phyloP scores from a whole-genome alignment of 2,113 vertebrate species.

The Piaya cayana region DNA sequence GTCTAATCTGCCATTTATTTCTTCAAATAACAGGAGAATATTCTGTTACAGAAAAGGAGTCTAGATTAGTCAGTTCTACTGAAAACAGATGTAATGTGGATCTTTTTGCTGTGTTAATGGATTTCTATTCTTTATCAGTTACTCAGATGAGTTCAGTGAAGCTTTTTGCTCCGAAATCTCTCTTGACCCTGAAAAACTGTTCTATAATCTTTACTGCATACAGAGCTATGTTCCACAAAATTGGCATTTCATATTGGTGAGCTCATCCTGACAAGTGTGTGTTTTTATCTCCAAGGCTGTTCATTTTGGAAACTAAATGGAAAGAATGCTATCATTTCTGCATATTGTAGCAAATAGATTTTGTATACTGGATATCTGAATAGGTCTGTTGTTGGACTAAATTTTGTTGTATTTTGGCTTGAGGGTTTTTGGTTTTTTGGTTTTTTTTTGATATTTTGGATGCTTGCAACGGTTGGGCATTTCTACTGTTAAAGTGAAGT shows the following conservation, averaged over 20 bases:
- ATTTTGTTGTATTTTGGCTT: not conserved
- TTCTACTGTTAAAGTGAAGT: not conserved
- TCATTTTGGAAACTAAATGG: slow-evolving; percentile 56
- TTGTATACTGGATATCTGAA: slow-evolving; percentile 18
- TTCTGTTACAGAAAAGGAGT: not conserved
- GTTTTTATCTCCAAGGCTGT: slow-evolving; percentile 51
- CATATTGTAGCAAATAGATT: not conserved
- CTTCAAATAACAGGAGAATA: not conserved
- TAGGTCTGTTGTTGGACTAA: slow-evolving; percentile 9
- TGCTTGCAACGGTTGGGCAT: not conserved
- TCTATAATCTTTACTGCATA: slow-evolving; percentile 20
- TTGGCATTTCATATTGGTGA: slow-evolving; percentile 48
- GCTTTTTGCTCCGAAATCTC: slow-evolving; percentile 23
- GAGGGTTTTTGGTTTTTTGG: too few species aligned
- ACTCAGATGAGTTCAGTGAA: not conserved
- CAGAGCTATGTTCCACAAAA: slow-evolving; percentile 40
- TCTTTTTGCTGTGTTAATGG: not conserved
- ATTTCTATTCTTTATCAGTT: not conserved
- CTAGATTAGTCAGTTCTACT: not conserved
- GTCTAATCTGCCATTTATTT: not conserved
- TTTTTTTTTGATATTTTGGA: not conserved
- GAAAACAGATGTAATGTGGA: not conserved
- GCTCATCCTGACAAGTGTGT: slow-evolving; percentile 50
- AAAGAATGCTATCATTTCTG: slow-evolving; percentile 53
- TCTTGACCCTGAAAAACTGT: slow-evolving; percentile 21